Evolutionary conservation across 2,888 invertebrate species (phyloP).

Genomic region (Hesperia comma): DNA sequence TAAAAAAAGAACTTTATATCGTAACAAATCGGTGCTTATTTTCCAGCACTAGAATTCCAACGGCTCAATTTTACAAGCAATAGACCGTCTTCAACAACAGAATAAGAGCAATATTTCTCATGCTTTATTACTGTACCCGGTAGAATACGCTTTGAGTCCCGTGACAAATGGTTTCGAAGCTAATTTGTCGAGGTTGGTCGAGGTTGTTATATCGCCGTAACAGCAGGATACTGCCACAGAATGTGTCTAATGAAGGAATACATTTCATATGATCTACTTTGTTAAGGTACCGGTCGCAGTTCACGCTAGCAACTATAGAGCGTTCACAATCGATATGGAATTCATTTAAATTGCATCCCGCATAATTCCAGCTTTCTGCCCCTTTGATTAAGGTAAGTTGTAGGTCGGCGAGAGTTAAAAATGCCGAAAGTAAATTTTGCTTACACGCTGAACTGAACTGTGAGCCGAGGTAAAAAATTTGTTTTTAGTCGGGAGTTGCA

Average conservation of each 20-base stretch:
- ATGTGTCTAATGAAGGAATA: conserved; percentile 56
- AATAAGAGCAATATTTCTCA: conserved; percentile 58
- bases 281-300: conserved; percentile 35
- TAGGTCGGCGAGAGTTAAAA: too few species aligned
- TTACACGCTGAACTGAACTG: too few species aligned
- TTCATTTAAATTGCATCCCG: too few species aligned
- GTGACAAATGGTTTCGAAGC: conserved; percentile 71
- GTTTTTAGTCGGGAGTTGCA: too few species aligned
- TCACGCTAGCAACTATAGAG: neutral
- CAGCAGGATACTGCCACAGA: conserved; percentile 63
- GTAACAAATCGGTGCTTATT: neutral
- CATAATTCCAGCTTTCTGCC: too few species aligned
- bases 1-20: too few species aligned
- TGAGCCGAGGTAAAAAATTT: too few species aligned
- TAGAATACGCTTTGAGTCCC: conserved; percentile 47
- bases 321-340: too few species aligned
- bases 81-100: conserved; percentile 43
- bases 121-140: conserved; percentile 53
- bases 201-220: conserved; percentile 50
- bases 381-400: too few species aligned
- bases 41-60: neutral
- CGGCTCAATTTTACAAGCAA: conserved; percentile 13
- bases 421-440: too few species aligned
- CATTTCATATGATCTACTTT: conserved; percentile 53
- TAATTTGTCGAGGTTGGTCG: conserved; percentile 69